Evolutionary conservation across 2,797 vertebrate species (phyloP), one percentile per base, ranked within the genome.

Genomic region (Phrynocephalus vlangalii): DNA sequence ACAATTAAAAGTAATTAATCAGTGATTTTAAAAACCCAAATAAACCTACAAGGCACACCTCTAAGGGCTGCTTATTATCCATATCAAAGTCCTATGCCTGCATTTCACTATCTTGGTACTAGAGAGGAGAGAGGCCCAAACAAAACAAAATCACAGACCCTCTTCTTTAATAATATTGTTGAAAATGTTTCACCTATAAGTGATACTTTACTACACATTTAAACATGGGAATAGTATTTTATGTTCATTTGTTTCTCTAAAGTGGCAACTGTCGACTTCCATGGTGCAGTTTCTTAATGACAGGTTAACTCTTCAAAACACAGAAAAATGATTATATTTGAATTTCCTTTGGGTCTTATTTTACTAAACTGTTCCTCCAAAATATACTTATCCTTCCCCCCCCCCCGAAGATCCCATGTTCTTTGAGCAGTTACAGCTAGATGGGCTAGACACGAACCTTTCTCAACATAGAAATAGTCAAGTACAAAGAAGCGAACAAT

Each of bases 381-480:
- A 28, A 33, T 24, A 79, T 63, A 44, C 89, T 93, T 88, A 90
- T 50, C 92, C 5, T 92, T 93, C 91, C 91, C 10, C 88, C 95
- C n/a, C 26, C 93, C 93, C 93, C 95, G 8, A 93, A 97, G 96
- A 94, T 93, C 15, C 94, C 91, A 50, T 90, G 22, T 70, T 94
- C 33, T 87, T 93, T 95, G 95, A 95, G 76, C 92, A 79, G n/a
- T 83, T 90, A 86, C 85, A 90, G 91, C 50, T 93, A 85, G 93
- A 95, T 93, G 94, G 94, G 88, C 82, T 94, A 85, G 93, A 96
- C 82, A 92, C 90, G 86, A 87, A 95, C 38, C 88, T 95, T 88
- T 86, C 94, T 94, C 95, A 94, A 73, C 94, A 88, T 85, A 75
- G 85, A 90, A 94, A 95, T 83, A 92, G 76, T 91, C 96, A 95